Base-by-base conservation (phyloP, 2,888 invertebrate genomes). In the Scaptomyza polygonia region DNA sequence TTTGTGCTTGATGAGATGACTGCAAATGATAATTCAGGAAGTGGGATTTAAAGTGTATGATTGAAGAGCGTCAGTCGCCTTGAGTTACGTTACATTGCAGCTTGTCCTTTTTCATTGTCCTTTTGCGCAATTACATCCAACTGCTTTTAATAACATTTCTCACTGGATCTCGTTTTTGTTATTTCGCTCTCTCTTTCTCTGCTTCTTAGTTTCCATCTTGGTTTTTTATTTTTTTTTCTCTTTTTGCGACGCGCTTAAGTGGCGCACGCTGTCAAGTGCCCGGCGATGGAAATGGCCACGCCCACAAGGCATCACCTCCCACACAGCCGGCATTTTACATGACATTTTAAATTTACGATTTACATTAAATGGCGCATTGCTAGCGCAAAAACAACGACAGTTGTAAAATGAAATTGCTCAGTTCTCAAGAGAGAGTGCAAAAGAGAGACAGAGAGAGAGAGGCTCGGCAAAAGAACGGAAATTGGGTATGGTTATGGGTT, bases 301-400 rank as follows among this genome's bases (percentile, higher is more conserved):
- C 86, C 81, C 65, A 71, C 75, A 51, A 56, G 57, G 30, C 65
- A 63, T 72, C 74, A 57, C 68, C 72, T 45, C 67, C 72, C 68
- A 52, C 72, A n/a, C 68, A 52, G 27, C 57, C 67, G 66, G 65
- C 72, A 48, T 84, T 86, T 82, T 82, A 86, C 86, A 84, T 84
- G 84, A 84, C 84, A 84, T 84, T 83, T 84, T 86, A 84, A 84
- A 84, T 84, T 84, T 84, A 84, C 84, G 86, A 84, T 84, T 86
- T 86, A 81, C 86, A 86, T 83, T 83, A 83, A 83, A 83, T 77
- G 84, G 78, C 81, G 77, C 85, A 84, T 67, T 72, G 77, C 70
- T 70, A 68, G 65, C 55, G 70, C 58, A 68, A 72, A 70, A 64
- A 66, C 83, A 86, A 80, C 80, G 80, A 86, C 78, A 76, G 81